Percentiles rank a stretch among this genome's conserved stretches.
Evolutionary conservation across 2,888 invertebrate species (phyloP).

Genomic region (Euplagia quadripunctaria): DNA sequence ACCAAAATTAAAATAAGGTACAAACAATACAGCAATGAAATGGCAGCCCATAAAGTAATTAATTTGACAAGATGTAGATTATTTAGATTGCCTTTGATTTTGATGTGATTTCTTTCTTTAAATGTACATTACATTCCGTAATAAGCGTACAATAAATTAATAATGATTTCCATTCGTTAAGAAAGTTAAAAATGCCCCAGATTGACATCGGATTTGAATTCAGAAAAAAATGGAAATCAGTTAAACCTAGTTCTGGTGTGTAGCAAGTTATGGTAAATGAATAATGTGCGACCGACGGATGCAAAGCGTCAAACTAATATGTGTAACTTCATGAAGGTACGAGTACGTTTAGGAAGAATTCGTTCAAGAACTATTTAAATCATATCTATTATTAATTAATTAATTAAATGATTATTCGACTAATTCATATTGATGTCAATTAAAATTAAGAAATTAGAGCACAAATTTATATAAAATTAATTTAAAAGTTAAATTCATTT

Average conservation of each 20-base stretch:
- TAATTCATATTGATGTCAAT: background rate
- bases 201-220: background rate
- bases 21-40: no score
- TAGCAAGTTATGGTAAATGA: background rate
- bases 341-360: background rate
- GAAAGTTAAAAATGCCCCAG: background rate
- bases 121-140: background rate
- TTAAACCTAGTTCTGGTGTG: no score
- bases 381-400: no score
- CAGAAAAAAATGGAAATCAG: no score
- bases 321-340: background rate
- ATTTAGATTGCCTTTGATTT: background rate
- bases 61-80: background rate
- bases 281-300: background rate
- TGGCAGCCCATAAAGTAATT: no score
- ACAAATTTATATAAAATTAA: background rate
- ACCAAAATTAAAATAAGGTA: no score
- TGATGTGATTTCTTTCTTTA: background rate
- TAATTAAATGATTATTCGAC: no score
- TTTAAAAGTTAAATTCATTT: background rate
- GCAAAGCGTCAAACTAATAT: background rate
- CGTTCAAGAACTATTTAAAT: background rate
- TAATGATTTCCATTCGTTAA: background rate
- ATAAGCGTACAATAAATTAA: background rate
- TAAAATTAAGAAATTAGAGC: no score